Evolutionary conservation across 2,113 vertebrate species (phyloP).

Genomic region (Saiga tatarica): DNA sequence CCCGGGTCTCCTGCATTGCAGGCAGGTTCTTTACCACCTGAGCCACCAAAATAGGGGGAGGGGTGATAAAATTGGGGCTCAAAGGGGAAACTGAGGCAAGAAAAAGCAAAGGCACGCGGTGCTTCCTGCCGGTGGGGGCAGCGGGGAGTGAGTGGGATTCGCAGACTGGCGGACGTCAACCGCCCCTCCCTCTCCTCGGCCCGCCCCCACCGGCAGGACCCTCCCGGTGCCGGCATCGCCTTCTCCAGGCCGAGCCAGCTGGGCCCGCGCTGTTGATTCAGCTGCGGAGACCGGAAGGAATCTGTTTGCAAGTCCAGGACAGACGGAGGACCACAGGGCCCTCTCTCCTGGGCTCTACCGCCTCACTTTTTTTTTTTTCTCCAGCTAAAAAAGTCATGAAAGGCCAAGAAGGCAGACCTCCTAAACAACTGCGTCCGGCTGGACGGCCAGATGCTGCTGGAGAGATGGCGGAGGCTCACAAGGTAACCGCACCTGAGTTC

Average conservation of each 20-base stretch:
- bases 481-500: background rate
- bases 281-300: background rate
- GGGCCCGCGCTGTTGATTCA: background rate
- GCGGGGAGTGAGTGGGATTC: background rate
- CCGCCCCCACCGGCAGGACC: too few species aligned
- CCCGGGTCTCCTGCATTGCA: background rate
- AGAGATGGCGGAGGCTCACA: background rate
- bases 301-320: background rate
- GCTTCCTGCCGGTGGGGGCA: background rate
- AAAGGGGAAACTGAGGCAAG: background rate
- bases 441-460: background rate
- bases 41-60: background rate
- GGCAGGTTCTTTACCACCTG: background rate
- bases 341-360: background rate
- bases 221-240: accelerated
- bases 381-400: background rate
- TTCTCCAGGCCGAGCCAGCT: background rate
- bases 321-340: background rate
- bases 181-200: background rate
- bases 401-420: background rate
- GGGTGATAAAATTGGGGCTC: background rate
- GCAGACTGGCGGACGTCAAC: background rate
- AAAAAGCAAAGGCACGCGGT: background rate
- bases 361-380: background rate
- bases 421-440: too few species aligned